phyloP scores from a whole-genome alignment of 2,113 vertebrate species.

The Hystrix cristata region DNA sequence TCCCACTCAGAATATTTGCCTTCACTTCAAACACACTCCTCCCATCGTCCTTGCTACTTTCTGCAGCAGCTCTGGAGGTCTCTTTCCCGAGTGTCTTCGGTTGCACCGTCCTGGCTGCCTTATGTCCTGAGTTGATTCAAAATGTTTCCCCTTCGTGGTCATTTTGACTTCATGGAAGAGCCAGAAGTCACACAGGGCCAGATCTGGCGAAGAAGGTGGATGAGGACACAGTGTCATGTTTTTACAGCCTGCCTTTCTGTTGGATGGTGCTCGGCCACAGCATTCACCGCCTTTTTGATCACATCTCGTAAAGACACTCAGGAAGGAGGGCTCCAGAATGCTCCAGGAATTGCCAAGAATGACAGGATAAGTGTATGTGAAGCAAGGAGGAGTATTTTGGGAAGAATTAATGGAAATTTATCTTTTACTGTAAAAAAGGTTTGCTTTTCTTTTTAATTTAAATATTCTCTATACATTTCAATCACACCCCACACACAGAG shows the following conservation, averaged over 20 bases:
- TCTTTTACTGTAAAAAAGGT: background rate
- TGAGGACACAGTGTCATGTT: background rate
- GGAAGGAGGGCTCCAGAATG: background rate
- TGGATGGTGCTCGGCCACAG: background rate
- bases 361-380: background rate
- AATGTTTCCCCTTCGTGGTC: background rate
- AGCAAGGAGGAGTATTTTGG: background rate
- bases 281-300: background rate
- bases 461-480: background rate
- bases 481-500: no score
- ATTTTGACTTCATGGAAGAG: background rate
- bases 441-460: background rate
- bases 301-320: background rate
- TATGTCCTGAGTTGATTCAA: background rate
- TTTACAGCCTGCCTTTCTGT: accelerated
- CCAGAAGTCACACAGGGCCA: background rate
- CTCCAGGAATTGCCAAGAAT: background rate
- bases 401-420: background rate
- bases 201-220: background rate
- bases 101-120: background rate
- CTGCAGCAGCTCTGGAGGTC: background rate
- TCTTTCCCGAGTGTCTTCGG: background rate
- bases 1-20: background rate
- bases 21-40: background rate
- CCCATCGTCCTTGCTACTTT: background rate